Evolutionary conservation across 2,113 vertebrate genomes (phyloP), one percentile per base, ranked within the genome.

Genomic region (Mirza zaza): DNA sequence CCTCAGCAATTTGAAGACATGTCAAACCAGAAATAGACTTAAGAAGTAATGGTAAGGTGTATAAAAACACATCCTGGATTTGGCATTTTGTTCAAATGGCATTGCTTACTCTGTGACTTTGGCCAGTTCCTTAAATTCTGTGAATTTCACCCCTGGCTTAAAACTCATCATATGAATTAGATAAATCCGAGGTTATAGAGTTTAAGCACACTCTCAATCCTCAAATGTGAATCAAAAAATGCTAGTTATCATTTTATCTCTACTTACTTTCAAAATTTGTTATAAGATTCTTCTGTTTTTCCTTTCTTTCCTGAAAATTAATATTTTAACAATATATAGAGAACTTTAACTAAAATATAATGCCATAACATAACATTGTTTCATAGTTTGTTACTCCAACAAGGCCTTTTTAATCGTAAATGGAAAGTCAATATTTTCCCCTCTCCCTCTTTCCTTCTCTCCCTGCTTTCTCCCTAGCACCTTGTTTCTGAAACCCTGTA

Each of bases 301-400:
- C 9, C 45, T 94, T 82, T 29, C 10, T 48, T 94, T 82, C 21
- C 23, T 86, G 36, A 79, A 92, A 88, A 13, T 67, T 77, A 91
- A 45, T 48, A 84, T 65, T 89, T 79, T 29, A 63, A 55, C 11
- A 68, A 29, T 32, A 67, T 61, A 25, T 34, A 84, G 21, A 67
- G 32, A 25, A 57, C 8, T 81, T 4, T 84, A 21, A 21, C 55
- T 59, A 50, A 71, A 83, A 59, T 52, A 25, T 8, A 68, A 23
- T 36, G 27, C 13, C 8, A 63, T 34, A 50, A 79, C 8, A 63
- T 34, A 50, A 79, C 55, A 55, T 17, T 52, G 6, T 15, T 52
- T 55, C 86, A 5, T 7, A 14, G 67, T 87, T 83, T 79, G 4
- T 73, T 65, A 13, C 27, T 77, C 55, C 45, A 55, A 18, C 1